A percentile compares a stretch with the other conserved stretches of the same genome.
phyloP scores from a whole-genome alignment of 2,797 vertebrate genomes.

The Cossypha niveicapilla region DNA sequence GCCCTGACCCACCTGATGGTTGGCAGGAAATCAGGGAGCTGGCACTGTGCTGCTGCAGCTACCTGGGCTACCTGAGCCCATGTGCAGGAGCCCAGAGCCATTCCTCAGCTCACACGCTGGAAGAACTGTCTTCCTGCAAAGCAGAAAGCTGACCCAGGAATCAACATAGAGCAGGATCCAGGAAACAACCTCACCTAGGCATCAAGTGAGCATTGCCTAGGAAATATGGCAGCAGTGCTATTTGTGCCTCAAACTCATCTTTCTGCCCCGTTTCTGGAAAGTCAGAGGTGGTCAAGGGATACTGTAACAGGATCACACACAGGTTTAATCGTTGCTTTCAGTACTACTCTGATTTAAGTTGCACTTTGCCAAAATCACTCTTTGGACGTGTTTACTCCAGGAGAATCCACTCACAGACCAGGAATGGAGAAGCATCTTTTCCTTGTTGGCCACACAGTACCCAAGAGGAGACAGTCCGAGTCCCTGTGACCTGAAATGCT shows the following conservation, averaged over 20 bases:
- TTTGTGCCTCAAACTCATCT: rapidly evolving
- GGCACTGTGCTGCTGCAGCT: neutral
- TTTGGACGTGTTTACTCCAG: rapidly evolving
- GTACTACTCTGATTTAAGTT: neutral
- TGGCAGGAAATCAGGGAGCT: rapidly evolving
- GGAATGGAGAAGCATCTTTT: neutral
- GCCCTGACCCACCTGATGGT: rapidly evolving
- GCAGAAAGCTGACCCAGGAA: neutral
- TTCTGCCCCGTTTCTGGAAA: neutral
- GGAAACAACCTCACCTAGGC: neutral
- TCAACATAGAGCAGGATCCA: neutral
- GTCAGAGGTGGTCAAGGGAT: neutral
- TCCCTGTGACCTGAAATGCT: neutral
- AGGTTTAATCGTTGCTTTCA: neutral
- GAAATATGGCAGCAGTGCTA: rapidly evolving
- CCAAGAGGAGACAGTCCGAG: rapidly evolving
- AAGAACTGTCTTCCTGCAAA: neutral
- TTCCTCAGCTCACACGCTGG: neutral
- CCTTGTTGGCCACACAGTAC: neutral
- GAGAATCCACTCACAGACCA: neutral
- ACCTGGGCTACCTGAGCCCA: neutral
- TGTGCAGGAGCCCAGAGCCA: neutral
- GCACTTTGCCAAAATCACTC: neutral
- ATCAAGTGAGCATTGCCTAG: rapidly evolving
- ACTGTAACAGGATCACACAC: neutral